A percentile compares a stretch with the other conserved stretches of the same genome.
These are phyloP conservation scores for Neoitamus cyanurus DNA, from an alignment of 2,888 invertebrate genomes.

Conservation along the genomic window DNA sequence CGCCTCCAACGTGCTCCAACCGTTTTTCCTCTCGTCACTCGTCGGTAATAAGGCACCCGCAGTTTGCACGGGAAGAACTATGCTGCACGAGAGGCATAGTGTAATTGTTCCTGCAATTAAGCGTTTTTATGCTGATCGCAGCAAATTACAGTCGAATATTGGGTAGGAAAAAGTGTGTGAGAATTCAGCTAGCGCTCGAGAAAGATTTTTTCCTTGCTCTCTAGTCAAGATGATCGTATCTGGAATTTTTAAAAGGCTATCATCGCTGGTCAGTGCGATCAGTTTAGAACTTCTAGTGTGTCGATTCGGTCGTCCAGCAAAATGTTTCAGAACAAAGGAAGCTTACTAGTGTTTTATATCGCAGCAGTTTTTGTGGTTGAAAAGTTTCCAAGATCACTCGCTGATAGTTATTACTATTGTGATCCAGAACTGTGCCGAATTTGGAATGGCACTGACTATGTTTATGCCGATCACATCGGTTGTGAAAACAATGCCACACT, in stretches of 20 bases:
- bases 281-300: slow-evolving; percentile 18
- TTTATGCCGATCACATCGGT: slow-evolving; percentile 58
- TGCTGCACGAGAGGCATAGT: not conserved
- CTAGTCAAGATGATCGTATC: slow-evolving; percentile 16
- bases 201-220: slow-evolving; percentile 7
- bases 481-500: slow-evolving; percentile 49
- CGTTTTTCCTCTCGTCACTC: not conserved
- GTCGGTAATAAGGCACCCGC: not conserved
- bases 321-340: not conserved
- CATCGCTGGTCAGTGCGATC: slow-evolving; percentile 23
- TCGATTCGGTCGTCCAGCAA: slow-evolving; percentile 6
- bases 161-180: slow-evolving; percentile 13
- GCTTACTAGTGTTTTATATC: not conserved
- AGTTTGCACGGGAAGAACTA: not conserved
- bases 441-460: slow-evolving; percentile 60
- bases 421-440: slow-evolving; percentile 58
- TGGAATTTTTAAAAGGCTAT: slow-evolving; percentile 29
- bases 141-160: slow-evolving; percentile 34
- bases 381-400: not conserved
- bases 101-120: slow-evolving; percentile 40
- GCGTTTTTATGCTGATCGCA: slow-evolving; percentile 39
- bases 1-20: not conserved
- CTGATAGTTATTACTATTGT: slow-evolving; percentile 56
- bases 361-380: not conserved
- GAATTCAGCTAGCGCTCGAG: slow-evolving; percentile 12